Evolutionary conservation across 2,888 invertebrate genomes (phyloP), one percentile per base, ranked within the genome.

Genomic region (Papilio demoleus): DNA sequence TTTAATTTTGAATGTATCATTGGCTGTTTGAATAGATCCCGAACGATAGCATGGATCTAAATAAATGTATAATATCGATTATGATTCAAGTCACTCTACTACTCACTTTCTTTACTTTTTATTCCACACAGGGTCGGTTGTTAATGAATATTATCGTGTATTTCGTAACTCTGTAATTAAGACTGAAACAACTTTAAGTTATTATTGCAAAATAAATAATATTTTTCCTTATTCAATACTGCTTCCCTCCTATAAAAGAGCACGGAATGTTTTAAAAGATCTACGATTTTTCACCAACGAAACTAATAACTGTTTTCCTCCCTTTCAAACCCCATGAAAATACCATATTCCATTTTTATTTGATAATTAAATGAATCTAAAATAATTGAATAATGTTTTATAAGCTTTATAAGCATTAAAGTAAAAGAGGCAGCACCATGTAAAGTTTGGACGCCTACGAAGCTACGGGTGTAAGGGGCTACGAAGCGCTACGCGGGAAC

Each of bases 401-500:
- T 14, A 47, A 36, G 19, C 31, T 40, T 60, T 40, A 24, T 40
- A 40, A 60, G n/a, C 24, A 40, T 40, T 8, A 60, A 40, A 19
- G 40, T 59, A 36, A 47, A 59, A 45, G 47, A 45, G 50, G 61
- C n/a, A 65, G 42, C 45, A 65, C 19, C 38, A 40, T 24, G 59
- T 60, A 66, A 60, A 36, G 60, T 59, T 47, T 60, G 47, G 47
- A 42, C 9, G 60, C 38, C 60, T 60, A 40, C 24, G 40, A n/a
- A 9, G 27, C 56, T 50, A 59, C 67, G 27, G 11, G 40, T 11
- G n/a, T n/a, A n/a, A n/a, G n/a, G n/a, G n/a, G n/a, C 65, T 66
- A 66, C 67, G 62, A 9, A 62, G 53, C 42, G 65, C 67, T 62
- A 67, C 63, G 58, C 22, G 24, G 22, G 56, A 56, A 62, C 62